Conservation (phyloP, 2,888 invertebrate species). For the Noctua janthe region DNA sequence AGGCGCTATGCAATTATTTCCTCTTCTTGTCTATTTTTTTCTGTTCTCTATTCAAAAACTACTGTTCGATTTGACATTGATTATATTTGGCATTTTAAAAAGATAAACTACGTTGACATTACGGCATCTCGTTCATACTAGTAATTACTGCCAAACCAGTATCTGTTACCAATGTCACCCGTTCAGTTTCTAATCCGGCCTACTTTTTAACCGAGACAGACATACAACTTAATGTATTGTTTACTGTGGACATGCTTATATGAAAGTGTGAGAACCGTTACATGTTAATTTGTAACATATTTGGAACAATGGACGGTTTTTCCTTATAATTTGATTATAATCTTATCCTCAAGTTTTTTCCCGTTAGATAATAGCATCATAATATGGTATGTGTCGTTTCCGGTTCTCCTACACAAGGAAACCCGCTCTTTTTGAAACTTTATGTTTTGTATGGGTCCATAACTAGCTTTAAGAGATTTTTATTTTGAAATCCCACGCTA, state of each 20-base stretch:
- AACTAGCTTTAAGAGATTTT: background rate
- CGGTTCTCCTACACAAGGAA: background rate
- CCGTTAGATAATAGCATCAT: background rate
- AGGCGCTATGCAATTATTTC: background rate
- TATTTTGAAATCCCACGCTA: background rate
- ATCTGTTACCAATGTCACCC: conserved; percentile 42
- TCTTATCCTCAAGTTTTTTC: conserved; percentile 33
- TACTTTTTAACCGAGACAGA: conserved; percentile 52
- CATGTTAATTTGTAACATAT: conserved; percentile 45
- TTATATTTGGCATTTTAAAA: background rate
- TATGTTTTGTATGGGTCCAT: background rate
- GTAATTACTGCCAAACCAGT: conserved; percentile 27
- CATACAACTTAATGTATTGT: conserved; percentile 47
- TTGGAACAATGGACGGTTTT: conserved; percentile 54
- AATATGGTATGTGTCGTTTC: background rate
- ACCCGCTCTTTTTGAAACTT: background rate
- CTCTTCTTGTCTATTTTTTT: background rate
- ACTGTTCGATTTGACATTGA: conserved; percentile 26
- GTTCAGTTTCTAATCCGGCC: conserved; percentile 64
- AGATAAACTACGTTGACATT: conserved; percentile 11
- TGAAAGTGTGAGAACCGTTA: conserved; percentile 64
- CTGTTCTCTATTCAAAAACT: background rate
- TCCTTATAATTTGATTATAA: conserved; percentile 33
- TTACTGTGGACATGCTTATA: conserved; percentile 30
- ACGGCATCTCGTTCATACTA: conserved; percentile 24